These are phyloP conservation scores for Eudasyphora cyanicolor DNA, from an alignment of 2,888 invertebrate species.

Conservation along the genomic window DNA sequence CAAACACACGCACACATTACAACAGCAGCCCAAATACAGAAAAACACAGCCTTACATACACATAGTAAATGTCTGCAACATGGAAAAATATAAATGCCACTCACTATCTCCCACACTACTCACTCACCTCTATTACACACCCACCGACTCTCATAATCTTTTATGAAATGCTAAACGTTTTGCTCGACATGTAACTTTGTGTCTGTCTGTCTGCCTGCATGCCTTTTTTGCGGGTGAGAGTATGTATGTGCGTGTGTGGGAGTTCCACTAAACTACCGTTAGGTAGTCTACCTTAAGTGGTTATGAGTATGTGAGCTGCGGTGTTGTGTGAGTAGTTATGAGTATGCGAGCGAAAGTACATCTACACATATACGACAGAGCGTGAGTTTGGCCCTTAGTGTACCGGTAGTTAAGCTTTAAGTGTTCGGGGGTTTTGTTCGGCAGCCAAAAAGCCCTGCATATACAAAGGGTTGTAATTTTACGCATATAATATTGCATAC, in stretches of 20 bases:
- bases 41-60: too few species aligned
- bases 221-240: neutral
- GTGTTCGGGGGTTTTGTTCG: neutral
- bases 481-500: neutral
- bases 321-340: conserved; percentile 5
- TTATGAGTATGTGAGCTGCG: too few species aligned
- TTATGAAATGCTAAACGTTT: conserved; percentile 31
- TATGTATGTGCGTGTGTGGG: neutral
- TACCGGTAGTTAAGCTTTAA: conserved; percentile 7
- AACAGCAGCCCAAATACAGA: too few species aligned
- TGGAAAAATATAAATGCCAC: neutral
- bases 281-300: conserved; percentile 52
- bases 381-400: neutral
- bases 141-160: conserved; percentile 11
- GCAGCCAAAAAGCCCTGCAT: neutral
- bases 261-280: neutral
- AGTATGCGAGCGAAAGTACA: neutral
- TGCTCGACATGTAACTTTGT: neutral
- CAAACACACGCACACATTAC: neutral
- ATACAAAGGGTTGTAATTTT: neutral
- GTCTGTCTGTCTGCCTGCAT: neutral
- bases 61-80: neutral
- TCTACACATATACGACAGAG: too few species aligned
- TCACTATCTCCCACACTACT: neutral
- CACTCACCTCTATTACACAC: too few species aligned